Conservation (phyloP, 2,797 vertebrate genomes). For the Pipistrellus pygmaeus region DNA sequence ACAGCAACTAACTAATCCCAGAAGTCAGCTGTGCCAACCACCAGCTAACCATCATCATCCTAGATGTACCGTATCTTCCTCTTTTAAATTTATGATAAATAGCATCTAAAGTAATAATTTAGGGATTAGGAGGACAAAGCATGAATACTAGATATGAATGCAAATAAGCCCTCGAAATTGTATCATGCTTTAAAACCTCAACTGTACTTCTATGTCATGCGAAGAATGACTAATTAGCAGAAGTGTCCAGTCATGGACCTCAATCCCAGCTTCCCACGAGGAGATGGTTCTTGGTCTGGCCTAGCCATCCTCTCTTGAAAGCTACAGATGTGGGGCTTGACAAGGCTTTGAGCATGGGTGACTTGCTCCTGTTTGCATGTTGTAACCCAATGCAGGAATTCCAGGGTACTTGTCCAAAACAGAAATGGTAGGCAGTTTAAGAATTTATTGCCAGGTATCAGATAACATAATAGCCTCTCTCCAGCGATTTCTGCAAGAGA, state of each 20-base stretch:
- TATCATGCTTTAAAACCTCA: neutral
- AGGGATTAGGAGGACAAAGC: neutral
- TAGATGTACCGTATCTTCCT: neutral
- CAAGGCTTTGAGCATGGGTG: neutral
- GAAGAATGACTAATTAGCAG: neutral
- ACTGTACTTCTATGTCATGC: neutral
- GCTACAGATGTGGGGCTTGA: neutral
- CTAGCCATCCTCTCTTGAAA: neutral
- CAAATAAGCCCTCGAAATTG: neutral
- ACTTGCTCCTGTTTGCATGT: neutral
- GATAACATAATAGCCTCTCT: neutral
- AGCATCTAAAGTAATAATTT: neutral
- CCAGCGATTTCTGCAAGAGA: neutral
- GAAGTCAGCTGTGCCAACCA: neutral
- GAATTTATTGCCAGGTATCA: neutral
- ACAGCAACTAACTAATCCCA: too few species aligned
- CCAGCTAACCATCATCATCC: neutral
- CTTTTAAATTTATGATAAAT: conserved; percentile 47
- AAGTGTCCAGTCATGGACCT: neutral
- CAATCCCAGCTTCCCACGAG: neutral
- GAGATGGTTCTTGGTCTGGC: neutral
- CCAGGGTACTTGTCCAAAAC: neutral
- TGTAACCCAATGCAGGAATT: neutral
- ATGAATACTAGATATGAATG: neutral
- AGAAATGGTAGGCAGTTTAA: neutral